Evolutionary conservation across 2,113 vertebrate genomes (phyloP).

Genomic region (Recurvirostra avosetta): DNA sequence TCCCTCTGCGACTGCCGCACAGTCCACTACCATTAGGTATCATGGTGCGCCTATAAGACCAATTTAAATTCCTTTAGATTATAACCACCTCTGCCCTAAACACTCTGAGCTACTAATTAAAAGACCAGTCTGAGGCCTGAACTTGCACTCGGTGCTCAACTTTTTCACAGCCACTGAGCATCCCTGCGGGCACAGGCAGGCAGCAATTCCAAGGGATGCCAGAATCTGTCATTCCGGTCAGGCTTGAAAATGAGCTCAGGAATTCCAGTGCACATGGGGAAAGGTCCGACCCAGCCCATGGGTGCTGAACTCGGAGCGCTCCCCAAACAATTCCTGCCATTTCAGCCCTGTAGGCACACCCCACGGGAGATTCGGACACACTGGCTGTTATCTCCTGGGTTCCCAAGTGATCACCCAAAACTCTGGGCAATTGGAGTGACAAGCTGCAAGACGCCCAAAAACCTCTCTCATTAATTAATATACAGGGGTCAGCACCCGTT

Average conservation of each 20-base stretch:
- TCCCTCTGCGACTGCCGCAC: background rate
- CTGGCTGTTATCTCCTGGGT: rapidly evolving
- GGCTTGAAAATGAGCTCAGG: background rate
- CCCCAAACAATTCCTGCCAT: background rate
- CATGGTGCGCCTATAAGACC: rapidly evolving
- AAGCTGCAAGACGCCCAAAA: background rate
- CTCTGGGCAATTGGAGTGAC: too few species aligned
- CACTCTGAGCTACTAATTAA: background rate
- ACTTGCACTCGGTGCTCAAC: rapidly evolving
- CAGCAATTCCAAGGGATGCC: background rate
- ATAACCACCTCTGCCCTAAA: background rate
- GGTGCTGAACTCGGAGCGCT: background rate
- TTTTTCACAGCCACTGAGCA: background rate
- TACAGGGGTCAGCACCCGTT: background rate
- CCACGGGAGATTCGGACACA: rapidly evolving
- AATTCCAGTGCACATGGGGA: background rate
- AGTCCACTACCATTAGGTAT: rapidly evolving
- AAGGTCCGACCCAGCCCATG: rapidly evolving
- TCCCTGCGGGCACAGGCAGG: background rate
- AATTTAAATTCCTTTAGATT: background rate
- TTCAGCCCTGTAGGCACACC: background rate
- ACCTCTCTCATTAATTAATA: background rate
- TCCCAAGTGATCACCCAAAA: background rate
- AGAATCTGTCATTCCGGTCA: rapidly evolving
- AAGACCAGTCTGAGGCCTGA: background rate